Evolutionary conservation across 2,888 invertebrate genomes (phyloP).

Genomic region (Brachynemurus nebulosus): DNA sequence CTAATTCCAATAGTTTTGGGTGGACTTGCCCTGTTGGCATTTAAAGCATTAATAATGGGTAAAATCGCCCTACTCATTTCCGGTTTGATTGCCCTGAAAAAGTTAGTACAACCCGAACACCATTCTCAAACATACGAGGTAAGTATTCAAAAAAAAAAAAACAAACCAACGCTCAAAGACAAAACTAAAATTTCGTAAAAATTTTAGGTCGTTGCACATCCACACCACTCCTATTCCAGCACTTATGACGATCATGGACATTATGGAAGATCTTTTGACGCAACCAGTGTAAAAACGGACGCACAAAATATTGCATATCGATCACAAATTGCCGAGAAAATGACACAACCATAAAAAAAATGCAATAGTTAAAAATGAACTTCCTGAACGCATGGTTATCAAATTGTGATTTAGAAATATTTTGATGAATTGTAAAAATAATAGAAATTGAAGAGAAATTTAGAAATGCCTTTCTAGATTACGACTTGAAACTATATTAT

Average conservation of each 20-base stretch:
- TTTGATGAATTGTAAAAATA: no score
- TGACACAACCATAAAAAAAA: no score
- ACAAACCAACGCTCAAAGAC: background rate
- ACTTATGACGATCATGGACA: constrained; percentile 39
- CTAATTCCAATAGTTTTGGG: constrained; percentile 66
- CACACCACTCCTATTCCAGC: constrained; percentile 44
- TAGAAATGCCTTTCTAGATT: no score
- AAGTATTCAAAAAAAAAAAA: constrained; percentile 25
- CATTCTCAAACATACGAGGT: constrained; percentile 57
- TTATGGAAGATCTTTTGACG: constrained; percentile 46
- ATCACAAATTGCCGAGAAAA: constrained; percentile 36
- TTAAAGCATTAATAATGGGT: constrained; percentile 72
- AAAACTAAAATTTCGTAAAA: background rate
- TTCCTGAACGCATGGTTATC: background rate
- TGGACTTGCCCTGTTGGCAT: constrained; percentile 60
- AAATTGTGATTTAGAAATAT: background rate
- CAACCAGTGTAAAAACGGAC: background rate
- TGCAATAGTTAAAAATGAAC: no score
- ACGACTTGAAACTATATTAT: no score
- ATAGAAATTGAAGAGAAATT: no score
- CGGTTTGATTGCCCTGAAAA: constrained; percentile 56
- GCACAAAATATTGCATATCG: constrained; percentile 57
- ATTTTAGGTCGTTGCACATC: constrained; percentile 46
- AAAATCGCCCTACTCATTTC: constrained; percentile 71
- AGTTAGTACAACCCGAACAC: constrained; percentile 55